Conservation (phyloP, 1,140 invertebrate species). For the Dinoponera quadriceps region DNA sequence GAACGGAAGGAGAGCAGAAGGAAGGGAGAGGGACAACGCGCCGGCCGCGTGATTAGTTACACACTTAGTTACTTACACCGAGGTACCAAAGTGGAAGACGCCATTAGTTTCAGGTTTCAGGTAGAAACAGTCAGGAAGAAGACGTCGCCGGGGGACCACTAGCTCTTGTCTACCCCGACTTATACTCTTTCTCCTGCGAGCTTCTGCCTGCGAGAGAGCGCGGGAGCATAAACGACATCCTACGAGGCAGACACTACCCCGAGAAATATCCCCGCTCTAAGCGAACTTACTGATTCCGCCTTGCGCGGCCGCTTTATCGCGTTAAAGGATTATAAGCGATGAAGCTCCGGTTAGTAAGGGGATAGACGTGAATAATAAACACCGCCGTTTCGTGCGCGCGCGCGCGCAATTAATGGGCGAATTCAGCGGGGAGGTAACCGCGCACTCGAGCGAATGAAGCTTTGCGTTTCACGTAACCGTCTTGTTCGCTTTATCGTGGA, state of each 20-base stretch:
- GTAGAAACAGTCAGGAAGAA: conserved; percentile 42
- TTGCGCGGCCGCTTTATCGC: not conserved
- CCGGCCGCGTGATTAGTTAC: conserved; percentile 75
- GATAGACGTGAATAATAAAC: conserved; percentile 9
- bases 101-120: conserved; percentile 59
- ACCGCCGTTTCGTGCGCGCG: not conserved
- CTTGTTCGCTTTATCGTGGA: not conserved
- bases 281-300: conserved; percentile 32
- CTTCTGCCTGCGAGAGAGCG: not conserved
- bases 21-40: conserved; percentile 55
- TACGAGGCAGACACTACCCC: not conserved
- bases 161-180: conserved; percentile 46
- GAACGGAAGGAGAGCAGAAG: conserved; percentile 57
- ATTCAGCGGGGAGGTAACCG: conserved; percentile 3
- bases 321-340: conserved; percentile 12
- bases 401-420: not conserved
- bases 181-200: conserved; percentile 26
- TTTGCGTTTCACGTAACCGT: not conserved
- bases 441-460: too few species aligned
- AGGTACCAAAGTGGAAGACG: conserved; percentile 72
- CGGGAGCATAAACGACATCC: conserved; percentile 8
- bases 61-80: conserved; percentile 75
- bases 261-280: conserved; percentile 25
- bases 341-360: not conserved
- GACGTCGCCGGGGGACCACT: conserved; percentile 63